Evolutionary conservation across 2,797 vertebrate species (phyloP).

Genomic region (Agapornis canus): DNA sequence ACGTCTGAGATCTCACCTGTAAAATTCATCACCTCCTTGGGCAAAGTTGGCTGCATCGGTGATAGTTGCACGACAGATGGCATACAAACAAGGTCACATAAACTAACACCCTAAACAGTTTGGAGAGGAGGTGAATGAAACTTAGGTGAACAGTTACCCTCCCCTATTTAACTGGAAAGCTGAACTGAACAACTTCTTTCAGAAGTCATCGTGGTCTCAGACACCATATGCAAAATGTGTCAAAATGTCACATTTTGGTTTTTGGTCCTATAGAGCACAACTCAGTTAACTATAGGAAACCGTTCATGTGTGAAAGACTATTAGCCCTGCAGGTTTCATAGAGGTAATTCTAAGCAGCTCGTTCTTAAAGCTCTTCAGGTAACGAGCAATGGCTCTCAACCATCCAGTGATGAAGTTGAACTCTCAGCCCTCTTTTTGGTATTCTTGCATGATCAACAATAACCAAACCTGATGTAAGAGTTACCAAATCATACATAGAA

Average conservation of each 20-base stretch:
- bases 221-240: neutral
- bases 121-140: neutral
- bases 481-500: neutral
- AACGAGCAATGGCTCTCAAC: neutral
- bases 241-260: neutral
- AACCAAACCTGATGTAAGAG: neutral
- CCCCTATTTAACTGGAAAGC: neutral
- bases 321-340: neutral
- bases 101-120: neutral
- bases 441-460: neutral
- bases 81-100: rapidly evolving
- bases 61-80: neutral
- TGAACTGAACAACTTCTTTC: neutral
- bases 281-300: neutral
- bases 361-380: neutral
- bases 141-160: rapidly evolving
- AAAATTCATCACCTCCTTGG: neutral
- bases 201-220: neutral
- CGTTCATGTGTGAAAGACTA: neutral
- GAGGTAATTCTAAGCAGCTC: neutral
- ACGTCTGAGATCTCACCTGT: neutral
- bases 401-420: neutral
- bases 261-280: neutral
- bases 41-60: neutral
- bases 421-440: neutral